Conservation (phyloP, 2,113 vertebrate species). For the Dromiciops gliroides region DNA sequence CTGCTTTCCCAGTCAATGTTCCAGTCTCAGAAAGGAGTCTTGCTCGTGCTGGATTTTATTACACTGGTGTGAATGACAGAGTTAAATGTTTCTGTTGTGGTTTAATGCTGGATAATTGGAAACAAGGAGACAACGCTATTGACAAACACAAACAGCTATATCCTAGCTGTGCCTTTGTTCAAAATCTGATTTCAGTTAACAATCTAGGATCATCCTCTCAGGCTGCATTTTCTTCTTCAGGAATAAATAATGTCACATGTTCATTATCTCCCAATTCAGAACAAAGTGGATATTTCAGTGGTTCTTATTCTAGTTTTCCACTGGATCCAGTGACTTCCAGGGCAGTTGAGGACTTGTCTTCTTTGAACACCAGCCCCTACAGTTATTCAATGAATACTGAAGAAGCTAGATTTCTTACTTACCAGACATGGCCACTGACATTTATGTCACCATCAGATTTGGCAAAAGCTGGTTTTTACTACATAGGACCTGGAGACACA, state of each 20-base stretch:
- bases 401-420: constrained; percentile 90
- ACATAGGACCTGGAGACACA: constrained; percentile 90
- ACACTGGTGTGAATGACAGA: constrained; percentile 91
- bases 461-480: constrained; percentile 95
- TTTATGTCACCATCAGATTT: constrained; percentile 90
- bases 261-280: constrained; percentile 82
- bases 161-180: constrained; percentile 93
- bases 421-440: constrained; percentile 87
- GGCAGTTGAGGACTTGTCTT: constrained; percentile 87
- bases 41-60: constrained; percentile 96
- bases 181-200: constrained; percentile 84
- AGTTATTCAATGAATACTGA: constrained; percentile 90
- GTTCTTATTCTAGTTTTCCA: constrained; percentile 87
- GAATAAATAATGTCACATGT: constrained; percentile 77
- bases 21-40: constrained; percentile 92
- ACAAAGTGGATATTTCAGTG: constrained; percentile 88
- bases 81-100: constrained; percentile 96
- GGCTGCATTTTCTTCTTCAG: constrained; percentile 86
- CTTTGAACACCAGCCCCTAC: constrained; percentile 84
- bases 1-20: constrained; percentile 85
- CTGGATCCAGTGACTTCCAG: constrained; percentile 86
- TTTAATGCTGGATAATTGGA: constrained; percentile 93
- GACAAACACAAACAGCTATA: constrained; percentile 93
- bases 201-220: constrained; percentile 86
- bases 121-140: constrained; percentile 90